Evolutionary conservation across 2,888 invertebrate species (phyloP), one percentile per base, ranked within the genome.

Genomic region (Galerucella pusilla): DNA sequence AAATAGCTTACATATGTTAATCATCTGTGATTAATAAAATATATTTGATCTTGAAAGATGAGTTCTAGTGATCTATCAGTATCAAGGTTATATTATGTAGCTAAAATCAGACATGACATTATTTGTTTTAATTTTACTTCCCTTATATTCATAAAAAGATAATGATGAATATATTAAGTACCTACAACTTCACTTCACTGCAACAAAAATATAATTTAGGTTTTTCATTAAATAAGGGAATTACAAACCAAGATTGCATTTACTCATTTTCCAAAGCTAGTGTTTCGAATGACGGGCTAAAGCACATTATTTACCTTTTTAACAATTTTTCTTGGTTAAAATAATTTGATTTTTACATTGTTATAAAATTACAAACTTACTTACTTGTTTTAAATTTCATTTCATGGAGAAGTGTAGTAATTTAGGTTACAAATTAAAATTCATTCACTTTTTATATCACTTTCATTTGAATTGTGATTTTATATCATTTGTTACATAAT

Each of bases 71-170:
- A 28, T 28, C 4, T 49, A 63, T 63, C 42, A n/a, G 42, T 49
- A 63, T 63, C 42, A n/a, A 63, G 42, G 14, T 35, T 63, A 14
- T 63, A n/a, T n/a, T 63, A n/a, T n/a, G 35, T 35, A 42, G 42
- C 10, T 20, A 20, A 14, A 49, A 49, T 14, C 14, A 49, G 5
- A 49, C 14, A 52, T n/a, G n/a, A 52, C 52, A 52, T n/a, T 52
- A 52, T 52, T 52, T 52, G 6, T 52, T 52, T 12, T 5, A 49
- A 49, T 49, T 49, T 14, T 49, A 49, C 35, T 42, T 42, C 7
- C 35, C 5, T 42, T 42, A 9, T 42, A 42, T 42, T 42, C 5
- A 42, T 42, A 42, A 7, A 42, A 42, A 42, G 7, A 42, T 7
- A 42, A 42, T 42, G 35, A 7, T 42, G 35, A 42, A 42, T 7